Evolutionary conservation across 1,140 invertebrate genomes (phyloP), one percentile per base, ranked within the genome.

Genomic region (Drosophila rufa): DNA sequence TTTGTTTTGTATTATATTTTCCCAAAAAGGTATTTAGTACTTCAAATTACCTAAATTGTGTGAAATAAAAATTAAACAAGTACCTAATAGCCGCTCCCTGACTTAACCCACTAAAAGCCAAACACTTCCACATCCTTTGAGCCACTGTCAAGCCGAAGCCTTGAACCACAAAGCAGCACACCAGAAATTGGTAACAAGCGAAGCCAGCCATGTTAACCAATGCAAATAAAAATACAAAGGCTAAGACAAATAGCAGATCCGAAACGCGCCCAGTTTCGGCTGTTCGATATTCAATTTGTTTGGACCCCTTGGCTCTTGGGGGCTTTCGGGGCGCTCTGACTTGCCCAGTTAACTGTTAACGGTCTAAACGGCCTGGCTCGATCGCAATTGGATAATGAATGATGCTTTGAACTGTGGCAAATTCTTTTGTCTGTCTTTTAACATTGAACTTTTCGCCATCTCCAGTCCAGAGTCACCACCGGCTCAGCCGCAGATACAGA

Each of bases 391-490:
- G 75, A 79, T 85, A 85, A 86, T 86, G 83, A 79, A 86, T 85
- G 82, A 87, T 86, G 82, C 79, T 85, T 86, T 86, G 79, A 86
- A 86, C 82, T 87, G 79, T 90, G 85, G 85, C 82, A 89, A 89
- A 89, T 89, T 89, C 85, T 85, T 89, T 89, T 90, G 69, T 89
- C 56, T 85, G 38, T 50, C 59, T 30, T 79, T 91, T 90, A 90
- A 86, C 85, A 90, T 90, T 90, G 85, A 90, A 90, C 85, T 90
- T 90, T 90, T 90, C 77, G 71, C 58, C 60, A 76, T 75, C 69
- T 51, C 53, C 66, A 48, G 60, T 45, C 67, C 53, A 50, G 48
- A 65, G 64, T 75, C 71, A 80, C 51, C 71, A 80, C 51, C 38
- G 47, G 42, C 40, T 47, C 30, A 66, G 57, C 62, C 62, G 42